These are phyloP conservation scores for Tribolium castaneum DNA, from an alignment of 1,140 invertebrate species.

Conservation along the genomic window DNA sequence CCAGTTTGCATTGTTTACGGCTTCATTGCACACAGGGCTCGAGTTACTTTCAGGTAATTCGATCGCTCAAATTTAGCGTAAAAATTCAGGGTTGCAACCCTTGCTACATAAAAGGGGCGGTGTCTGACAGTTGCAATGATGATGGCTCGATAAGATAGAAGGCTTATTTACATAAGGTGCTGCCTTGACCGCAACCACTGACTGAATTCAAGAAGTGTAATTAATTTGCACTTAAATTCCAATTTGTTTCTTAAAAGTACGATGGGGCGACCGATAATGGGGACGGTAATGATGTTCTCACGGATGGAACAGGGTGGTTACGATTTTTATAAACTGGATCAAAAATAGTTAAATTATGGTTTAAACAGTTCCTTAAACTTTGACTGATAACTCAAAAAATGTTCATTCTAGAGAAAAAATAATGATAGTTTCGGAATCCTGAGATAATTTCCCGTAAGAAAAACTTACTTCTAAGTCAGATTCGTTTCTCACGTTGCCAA, in stretches of 20 bases:
- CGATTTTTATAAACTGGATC: no score
- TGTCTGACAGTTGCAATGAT: conserved; percentile 46
- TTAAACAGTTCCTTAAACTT: no score
- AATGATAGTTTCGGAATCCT: no score
- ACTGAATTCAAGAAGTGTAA: conserved; percentile 38
- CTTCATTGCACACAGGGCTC: background rate
- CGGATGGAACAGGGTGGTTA: background rate
- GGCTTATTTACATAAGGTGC: conserved; percentile 43
- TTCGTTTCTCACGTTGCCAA: background rate
- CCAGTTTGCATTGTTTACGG: background rate
- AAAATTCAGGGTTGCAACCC: background rate
- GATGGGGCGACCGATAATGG: conserved; percentile 5
- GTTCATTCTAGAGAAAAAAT: no score
- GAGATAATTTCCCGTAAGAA: no score
- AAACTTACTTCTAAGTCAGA: no score
- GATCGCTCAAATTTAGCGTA: no score
- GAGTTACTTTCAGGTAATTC: no score
- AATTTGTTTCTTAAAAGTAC: conserved; percentile 48
- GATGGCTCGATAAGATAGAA: conserved; percentile 47
- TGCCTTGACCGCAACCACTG: background rate
- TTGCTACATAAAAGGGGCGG: conserved; percentile 50
- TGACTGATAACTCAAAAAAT: no score
- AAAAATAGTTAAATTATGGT: no score
- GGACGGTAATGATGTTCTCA: background rate
- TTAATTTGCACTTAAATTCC: conserved; percentile 52